phyloP scores from a whole-genome alignment of 2,888 invertebrate species.

The Encarsia formosa region DNA sequence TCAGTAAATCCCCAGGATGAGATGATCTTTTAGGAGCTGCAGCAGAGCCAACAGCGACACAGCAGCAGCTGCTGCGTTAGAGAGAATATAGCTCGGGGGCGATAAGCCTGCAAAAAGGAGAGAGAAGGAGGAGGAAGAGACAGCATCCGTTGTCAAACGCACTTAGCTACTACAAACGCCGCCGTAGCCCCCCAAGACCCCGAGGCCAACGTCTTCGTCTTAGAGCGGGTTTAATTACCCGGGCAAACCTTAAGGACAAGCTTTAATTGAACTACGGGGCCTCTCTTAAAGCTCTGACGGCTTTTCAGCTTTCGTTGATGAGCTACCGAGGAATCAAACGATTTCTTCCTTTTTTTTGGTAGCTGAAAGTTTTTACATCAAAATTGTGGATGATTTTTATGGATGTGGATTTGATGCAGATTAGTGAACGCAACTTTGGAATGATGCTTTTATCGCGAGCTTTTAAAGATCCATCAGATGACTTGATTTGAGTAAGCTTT shows the following conservation, averaged over 20 bases:
- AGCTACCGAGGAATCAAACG: not conserved
- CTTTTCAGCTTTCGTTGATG: not conserved
- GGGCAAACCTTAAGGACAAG: conserved; percentile 27
- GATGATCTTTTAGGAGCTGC: not conserved
- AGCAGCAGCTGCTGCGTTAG: conserved; percentile 22
- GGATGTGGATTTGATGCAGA: too few relatives aligned
- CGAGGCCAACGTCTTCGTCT: conserved; percentile 41
- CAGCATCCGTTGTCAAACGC: conserved; percentile 50
- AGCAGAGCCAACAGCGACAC: not conserved
- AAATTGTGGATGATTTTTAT: too few relatives aligned
- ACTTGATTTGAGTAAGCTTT: too few relatives aligned
- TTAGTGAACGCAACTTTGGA: too few relatives aligned
- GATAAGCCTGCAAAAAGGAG: conserved; percentile 31
- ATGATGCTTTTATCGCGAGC: too few relatives aligned
- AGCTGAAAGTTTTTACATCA: too few relatives aligned
- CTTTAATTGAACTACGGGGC: conserved; percentile 11
- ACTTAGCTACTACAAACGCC: conserved; percentile 50
- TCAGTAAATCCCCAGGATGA: too few relatives aligned
- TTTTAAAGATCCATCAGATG: too few relatives aligned
- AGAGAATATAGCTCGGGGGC: conserved; percentile 37
- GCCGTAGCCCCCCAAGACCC: conserved; percentile 42
- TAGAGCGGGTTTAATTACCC: conserved; percentile 44
- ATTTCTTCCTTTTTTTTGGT: not conserved
- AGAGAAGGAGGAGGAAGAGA: conserved; percentile 33
- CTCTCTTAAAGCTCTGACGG: not conserved